Base-by-base conservation (phyloP, 2,888 invertebrate genomes). In the Meghimatium bilineatum region DNA sequence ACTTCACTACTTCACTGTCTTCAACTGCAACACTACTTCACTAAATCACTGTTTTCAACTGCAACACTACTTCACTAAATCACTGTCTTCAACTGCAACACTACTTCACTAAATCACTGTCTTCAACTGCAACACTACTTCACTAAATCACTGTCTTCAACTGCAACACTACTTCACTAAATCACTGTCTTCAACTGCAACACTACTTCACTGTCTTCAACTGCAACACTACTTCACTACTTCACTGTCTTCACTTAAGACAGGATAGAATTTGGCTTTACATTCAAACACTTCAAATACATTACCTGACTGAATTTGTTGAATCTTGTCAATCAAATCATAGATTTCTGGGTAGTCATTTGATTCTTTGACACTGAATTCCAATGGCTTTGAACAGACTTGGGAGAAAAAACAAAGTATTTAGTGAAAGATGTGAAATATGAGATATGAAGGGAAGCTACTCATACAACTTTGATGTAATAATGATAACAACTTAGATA, bases 261-360 rank as follows among this genome's bases (percentile, higher is more conserved):
- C 23, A 44, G 8, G 56, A 56, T 20, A 20, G 20, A 56, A 44
- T 44, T 2, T 56, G 56, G 49, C 32, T 38, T 71, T 71, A 6
- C 44, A 44, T 44, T 23, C 38, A 72, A 72, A 44, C 14, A 23
- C 10, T 34, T 14, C 17, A 12, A 66, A 3, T n/a, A 77, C 82
- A 76, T 49, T 82, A 90, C 91, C 90, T 88, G 89, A 88, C 81
- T 92, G 92, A 20, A 91, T 84, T 67, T 88, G 86, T 63, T 89
- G 84, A 6, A 92, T 89, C 84, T 90, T 91, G 79, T 91, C 90
- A n/a, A 92, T 88, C 63, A 90, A 69, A 17, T 85, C 87, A 84
- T 89, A 85, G 66, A 92, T 89, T 79, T 91, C 90, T 14, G 89
- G 77, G 75, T 89, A 91, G 72, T 91, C 91, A 71, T 91, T 91